A percentile compares a stretch with the other conserved stretches of the same genome.
phyloP scores from a whole-genome alignment of 64 coral and sea anemone species.

The Actinia tenebrosa region DNA sequence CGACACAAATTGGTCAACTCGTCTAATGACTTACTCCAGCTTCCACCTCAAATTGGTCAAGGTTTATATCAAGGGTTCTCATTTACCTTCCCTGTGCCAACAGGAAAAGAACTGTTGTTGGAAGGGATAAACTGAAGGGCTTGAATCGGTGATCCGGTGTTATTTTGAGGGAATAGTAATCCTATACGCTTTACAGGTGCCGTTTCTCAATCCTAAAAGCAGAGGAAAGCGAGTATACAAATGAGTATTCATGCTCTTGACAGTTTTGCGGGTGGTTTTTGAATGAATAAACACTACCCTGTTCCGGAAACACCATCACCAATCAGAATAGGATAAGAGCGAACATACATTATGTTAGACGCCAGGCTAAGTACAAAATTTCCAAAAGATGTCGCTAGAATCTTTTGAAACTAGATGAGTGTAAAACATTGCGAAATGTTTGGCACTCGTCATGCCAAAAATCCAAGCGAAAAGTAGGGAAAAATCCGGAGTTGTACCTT shows the following conservation, averaged over 20 bases:
- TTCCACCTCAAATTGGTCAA: neutral
- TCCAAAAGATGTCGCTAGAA: neutral
- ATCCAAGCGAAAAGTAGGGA: too few relatives aligned
- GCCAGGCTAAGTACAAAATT: neutral
- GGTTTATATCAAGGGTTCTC: conserved; percentile 12
- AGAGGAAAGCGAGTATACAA: neutral
- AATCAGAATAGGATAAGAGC: neutral
- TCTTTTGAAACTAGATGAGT: too few relatives aligned
- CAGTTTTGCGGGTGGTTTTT: conserved; percentile 14
- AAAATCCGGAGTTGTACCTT: neutral
- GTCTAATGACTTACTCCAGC: neutral
- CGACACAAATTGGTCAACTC: conserved; percentile 8
- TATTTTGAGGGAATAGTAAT: conserved; percentile 9
- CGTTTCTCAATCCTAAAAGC: conserved; percentile 12
- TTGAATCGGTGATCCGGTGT: conserved; percentile 5
- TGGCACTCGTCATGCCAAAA: too few relatives aligned
- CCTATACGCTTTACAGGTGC: conserved; percentile 5
- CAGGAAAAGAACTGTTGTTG: neutral
- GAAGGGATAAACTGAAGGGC: conserved; percentile 3
- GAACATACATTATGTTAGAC: neutral
- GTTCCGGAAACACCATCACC: neutral
- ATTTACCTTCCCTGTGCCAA: neutral
- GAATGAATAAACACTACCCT: neutral
- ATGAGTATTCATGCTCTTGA: conserved; percentile 6
- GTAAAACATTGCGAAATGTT: too few relatives aligned